A percentile compares a stretch with the other conserved stretches of the same genome.
phyloP scores from a whole-genome alignment of 23 tunicate species.

The Styela plicata region DNA sequence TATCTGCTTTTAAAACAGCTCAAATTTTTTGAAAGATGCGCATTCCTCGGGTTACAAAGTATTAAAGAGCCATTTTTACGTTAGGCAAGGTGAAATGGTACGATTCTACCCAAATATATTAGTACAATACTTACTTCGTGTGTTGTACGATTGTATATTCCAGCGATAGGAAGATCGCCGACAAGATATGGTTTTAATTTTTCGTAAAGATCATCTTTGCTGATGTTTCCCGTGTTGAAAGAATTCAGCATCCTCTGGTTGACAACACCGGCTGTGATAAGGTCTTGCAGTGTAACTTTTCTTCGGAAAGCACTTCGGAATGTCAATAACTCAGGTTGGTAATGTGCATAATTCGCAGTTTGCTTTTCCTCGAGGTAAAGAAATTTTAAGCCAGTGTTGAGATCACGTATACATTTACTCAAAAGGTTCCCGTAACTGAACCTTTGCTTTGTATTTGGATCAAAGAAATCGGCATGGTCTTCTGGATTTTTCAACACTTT shows the following conservation, averaged over 20 bases:
- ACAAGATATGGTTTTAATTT: constrained; percentile 64
- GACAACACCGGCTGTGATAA: constrained; percentile 73
- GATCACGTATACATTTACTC: constrained; percentile 85
- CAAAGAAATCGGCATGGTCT: constrained; percentile 68
- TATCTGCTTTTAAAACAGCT: too few species aligned
- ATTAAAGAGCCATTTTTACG: too few species aligned
- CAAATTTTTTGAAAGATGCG: too few species aligned
- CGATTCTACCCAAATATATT: too few species aligned
- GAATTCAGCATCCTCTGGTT: constrained; percentile 41
- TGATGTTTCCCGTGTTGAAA: constrained; percentile 54
- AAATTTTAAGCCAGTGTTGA: constrained; percentile 88
- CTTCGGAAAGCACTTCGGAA: constrained; percentile 86
- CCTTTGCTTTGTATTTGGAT: constrained; percentile 58
- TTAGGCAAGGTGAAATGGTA: too few species aligned
- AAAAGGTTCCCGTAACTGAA: constrained; percentile 69
- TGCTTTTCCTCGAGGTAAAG: constrained; percentile 88
- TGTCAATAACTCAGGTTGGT: constrained; percentile 85
- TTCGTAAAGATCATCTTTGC: constrained; percentile 75
- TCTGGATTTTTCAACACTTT: constrained; percentile 35
- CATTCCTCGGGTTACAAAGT: too few species aligned
- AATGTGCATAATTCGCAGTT: constrained; percentile 19
- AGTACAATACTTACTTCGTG: constrained; percentile 42
- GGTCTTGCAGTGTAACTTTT: constrained; percentile 70
- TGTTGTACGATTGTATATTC: constrained; percentile 63
- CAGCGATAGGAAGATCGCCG: constrained; percentile 82